Conservation (phyloP, 2,113 vertebrate species). For the Neofelis nebulosa region DNA sequence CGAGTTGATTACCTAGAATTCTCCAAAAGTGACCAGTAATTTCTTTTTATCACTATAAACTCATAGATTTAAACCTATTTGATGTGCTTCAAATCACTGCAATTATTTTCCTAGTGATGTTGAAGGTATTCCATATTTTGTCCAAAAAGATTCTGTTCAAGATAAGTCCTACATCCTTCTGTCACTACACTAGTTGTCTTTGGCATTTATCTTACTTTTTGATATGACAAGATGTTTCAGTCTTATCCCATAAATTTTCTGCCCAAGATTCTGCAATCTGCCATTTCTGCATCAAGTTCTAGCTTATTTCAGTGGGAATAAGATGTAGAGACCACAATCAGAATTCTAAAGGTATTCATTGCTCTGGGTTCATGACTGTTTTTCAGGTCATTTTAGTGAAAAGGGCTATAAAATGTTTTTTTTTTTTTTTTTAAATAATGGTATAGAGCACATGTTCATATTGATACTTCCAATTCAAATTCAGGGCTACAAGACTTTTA, state of each 20-base stretch:
- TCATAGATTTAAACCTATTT: neutral
- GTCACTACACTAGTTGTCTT: neutral
- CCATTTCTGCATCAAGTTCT: neutral
- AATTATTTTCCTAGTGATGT: neutral
- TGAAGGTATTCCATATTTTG: neutral
- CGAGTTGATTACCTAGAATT: neutral
- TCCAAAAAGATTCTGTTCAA: neutral
- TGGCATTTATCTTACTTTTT: neutral
- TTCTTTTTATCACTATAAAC: neutral
- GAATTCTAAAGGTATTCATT: neutral
- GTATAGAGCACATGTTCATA: neutral
- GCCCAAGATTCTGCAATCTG: neutral
- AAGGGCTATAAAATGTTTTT: neutral
- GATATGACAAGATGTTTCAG: neutral
- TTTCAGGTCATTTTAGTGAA: neutral
- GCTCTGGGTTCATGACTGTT: neutral
- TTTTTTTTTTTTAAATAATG: neutral
- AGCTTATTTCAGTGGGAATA: neutral
- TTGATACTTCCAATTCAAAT: constrained; percentile 16
- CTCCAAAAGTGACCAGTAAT: neutral
- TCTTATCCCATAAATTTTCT: neutral
- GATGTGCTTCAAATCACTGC: neutral
- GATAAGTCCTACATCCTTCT: neutral
- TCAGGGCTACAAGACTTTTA: neutral
- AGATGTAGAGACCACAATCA: neutral